Percentiles rank a stretch among this genome's conserved stretches.
Evolutionary conservation across 2,888 invertebrate genomes (phyloP).

Genomic region (Prosopocoilus inquinatus): DNA sequence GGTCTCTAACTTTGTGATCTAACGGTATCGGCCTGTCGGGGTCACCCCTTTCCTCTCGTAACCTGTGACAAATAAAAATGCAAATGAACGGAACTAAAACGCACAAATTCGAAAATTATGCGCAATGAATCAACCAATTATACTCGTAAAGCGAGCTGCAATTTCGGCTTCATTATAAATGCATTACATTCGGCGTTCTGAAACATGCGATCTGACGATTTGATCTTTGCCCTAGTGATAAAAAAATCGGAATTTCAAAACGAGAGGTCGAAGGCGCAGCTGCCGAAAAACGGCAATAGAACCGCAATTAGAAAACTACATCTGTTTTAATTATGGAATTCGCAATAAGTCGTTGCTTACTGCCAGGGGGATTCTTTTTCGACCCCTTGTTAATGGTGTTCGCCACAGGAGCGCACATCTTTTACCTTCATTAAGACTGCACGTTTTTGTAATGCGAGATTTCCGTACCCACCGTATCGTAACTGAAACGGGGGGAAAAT

Average conservation of each 20-base stretch:
- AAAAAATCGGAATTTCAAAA: slow-evolving; percentile 15
- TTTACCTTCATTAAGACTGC: slow-evolving; percentile 38
- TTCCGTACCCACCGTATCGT: slow-evolving; percentile 1
- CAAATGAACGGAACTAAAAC: slow-evolving; percentile 28
- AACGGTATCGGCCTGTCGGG: slow-evolving; percentile 77
- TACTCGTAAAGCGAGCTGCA: slow-evolving; percentile 35
- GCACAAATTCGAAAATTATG: slow-evolving; percentile 30
- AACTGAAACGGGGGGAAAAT: neutral
- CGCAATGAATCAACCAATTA: slow-evolving; percentile 38
- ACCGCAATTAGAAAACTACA: slow-evolving; percentile 39
- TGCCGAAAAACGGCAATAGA: slow-evolving; percentile 20
- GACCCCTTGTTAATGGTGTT: slow-evolving; percentile 40
- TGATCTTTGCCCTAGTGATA: slow-evolving; percentile 31
- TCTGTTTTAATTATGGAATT: slow-evolving; percentile 48
- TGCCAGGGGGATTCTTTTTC: slow-evolving; percentile 32
- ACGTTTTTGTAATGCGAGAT: slow-evolving; percentile 26
- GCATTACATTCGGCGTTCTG: slow-evolving; percentile 43
- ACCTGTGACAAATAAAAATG: slow-evolving; percentile 55
- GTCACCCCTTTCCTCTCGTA: slow-evolving; percentile 84
- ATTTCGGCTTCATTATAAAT: slow-evolving; percentile 49
- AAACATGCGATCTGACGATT: slow-evolving; percentile 47
- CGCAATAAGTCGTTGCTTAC: slow-evolving; percentile 39
- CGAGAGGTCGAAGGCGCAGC: slow-evolving; percentile 25
- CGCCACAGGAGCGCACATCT: slow-evolving; percentile 35
- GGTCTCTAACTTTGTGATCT: slow-evolving; percentile 81